Base-by-base conservation (phyloP, 2,797 vertebrate species). In the Rhinichthys osculus region DNA sequence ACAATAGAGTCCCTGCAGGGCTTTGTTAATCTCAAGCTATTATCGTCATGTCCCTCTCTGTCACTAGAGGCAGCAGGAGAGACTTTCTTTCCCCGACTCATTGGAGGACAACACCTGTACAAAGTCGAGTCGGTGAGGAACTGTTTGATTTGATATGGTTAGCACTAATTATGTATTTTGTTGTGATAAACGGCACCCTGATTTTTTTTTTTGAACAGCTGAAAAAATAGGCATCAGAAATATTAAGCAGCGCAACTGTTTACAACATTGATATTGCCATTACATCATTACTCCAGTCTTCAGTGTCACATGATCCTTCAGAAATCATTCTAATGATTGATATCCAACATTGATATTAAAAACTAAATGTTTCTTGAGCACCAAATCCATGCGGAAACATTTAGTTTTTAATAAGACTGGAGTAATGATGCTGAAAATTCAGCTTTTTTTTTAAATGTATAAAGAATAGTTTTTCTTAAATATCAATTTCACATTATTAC, bases 71-170 rank as follows among this genome's bases (percentile, higher is more conserved):
- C 50, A 79, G 78, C 81, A 89, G 83, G 83, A 88, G 87, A 90
- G 64, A 27, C 77, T 17, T 57, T 57, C 44, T 50, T 85, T 27
- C 42, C 77, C 62, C 21, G 33, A 76, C 23, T 80, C 64, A 30
- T n/a, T 47, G 52, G 86, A 89, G 79, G 83, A 69, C 44, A 86
- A 69, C 52, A 80, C 81, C 52, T 52, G 33, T 4, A 59, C 80
- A 50, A 84, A 90, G 35, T 77, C 9, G 13, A 80, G 69, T 7
- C 16, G 90, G 92, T 92, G 87, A 91, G 89, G 89, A n/a, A 85
- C 33, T 21, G 73, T 74, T 71, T 67, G 78, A 50, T 81, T 81
- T 67, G n/a, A 40, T 62, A 19, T 62, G 23, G 14, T 78, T n/a
- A 6, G 33, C 54, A 52, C 2, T 62, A 3, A 59, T 83, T 42